Conservation (phyloP, 2,113 vertebrate genomes). For the Oreochromis spilurus region DNA sequence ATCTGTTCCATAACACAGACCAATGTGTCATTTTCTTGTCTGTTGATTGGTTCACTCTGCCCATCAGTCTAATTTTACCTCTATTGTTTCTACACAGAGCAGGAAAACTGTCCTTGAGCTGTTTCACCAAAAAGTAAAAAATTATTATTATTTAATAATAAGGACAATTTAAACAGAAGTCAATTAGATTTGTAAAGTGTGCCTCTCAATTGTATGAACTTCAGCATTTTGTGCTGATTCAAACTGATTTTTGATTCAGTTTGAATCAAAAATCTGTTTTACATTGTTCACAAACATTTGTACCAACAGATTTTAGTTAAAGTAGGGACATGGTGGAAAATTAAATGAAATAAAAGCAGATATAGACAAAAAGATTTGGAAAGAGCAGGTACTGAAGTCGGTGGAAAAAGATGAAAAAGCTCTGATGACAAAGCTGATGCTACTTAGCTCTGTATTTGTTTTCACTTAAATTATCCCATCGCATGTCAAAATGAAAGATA, state of each 20-base stretch:
- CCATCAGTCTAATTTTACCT: fast-evolving
- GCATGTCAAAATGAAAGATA: too few species aligned
- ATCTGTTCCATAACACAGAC: neutral
- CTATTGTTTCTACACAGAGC: neutral
- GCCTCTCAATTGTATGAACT: neutral
- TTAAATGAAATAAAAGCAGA: neutral
- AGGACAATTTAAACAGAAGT: neutral
- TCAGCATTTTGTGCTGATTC: neutral
- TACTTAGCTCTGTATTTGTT: too few species aligned
- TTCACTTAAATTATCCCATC: too few species aligned
- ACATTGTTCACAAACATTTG: neutral
- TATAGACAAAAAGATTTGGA: neutral
- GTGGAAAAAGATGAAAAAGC: too few species aligned
- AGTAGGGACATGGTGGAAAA: neutral
- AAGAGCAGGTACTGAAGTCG: too few species aligned
- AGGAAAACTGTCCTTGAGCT: neutral
- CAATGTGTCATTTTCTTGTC: fast-evolving
- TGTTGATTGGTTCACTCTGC: neutral
- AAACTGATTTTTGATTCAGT: neutral
- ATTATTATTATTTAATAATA: neutral
- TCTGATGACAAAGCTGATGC: too few species aligned
- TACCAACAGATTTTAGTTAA: neutral
- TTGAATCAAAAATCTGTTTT: neutral
- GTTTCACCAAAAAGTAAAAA: neutral
- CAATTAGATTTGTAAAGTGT: neutral